These are phyloP conservation scores for Trissolcus japonicus DNA, from an alignment of 2,888 invertebrate species.

Conservation along the genomic window DNA sequence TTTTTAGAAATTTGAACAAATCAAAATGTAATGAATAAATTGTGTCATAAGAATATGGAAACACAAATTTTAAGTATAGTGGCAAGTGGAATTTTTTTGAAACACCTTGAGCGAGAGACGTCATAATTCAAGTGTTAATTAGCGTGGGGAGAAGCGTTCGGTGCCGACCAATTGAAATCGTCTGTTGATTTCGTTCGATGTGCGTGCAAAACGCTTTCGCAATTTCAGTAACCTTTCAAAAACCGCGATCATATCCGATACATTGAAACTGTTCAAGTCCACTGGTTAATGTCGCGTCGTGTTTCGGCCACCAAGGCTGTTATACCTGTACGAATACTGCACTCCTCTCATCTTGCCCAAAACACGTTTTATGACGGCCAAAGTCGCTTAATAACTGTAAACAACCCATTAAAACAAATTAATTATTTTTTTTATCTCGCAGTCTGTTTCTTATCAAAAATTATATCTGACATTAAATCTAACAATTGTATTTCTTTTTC, in stretches of 20 bases:
- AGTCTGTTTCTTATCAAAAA: background rate
- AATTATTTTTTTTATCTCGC: background rate
- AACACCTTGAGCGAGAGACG: constrained; percentile 1
- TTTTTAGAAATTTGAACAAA: no score
- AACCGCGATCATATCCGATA: constrained; percentile 10
- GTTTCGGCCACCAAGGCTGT: constrained; percentile 18
- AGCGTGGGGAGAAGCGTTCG: background rate
- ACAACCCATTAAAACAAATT: no score
- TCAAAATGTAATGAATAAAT: no score
- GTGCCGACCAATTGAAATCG: constrained; percentile 4
- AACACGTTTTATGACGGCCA: constrained; percentile 13
- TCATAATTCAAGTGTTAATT: constrained; percentile 4
- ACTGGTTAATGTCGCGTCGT: constrained; percentile 12
- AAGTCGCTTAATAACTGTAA: constrained; percentile 16
- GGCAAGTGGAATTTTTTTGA: background rate
- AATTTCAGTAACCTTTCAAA: constrained; percentile 19
- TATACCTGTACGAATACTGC: background rate
- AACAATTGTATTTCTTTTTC: background rate
- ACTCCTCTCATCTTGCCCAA: constrained; percentile 18
- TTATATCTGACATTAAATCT: background rate
- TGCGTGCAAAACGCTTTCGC: constrained; percentile 8
- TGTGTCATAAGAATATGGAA: no score
- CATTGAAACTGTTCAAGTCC: constrained; percentile 19
- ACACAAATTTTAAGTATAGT: background rate
- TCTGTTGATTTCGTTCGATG: background rate